Base-by-base conservation (phyloP, 2,888 invertebrate species). In the Perizoma flavofasciatum region DNA sequence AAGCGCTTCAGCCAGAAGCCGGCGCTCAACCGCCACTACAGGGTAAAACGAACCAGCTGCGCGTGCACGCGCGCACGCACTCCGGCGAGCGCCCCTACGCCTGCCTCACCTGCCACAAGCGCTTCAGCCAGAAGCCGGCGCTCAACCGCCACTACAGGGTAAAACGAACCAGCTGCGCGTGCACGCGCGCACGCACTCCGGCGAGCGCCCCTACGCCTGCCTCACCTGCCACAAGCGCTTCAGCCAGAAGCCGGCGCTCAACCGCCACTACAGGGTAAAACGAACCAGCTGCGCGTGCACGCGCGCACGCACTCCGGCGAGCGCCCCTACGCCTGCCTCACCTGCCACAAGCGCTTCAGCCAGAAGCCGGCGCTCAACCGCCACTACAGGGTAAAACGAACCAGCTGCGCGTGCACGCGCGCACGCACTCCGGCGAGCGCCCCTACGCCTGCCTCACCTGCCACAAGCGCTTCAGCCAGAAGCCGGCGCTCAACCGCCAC, bases 141-240 rank as follows among this genome's bases (percentile, higher is more conserved):
- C 77, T 92, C 5, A 92, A 88, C 61, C 71, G 90, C 62, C 94
- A 94, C 64, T 90, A 89, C 71, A 86, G 93, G 74, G 93, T 93
- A 3, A 37, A 37, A 22, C 52, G n/a, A 10, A 11, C 44, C 37
- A 32, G 9, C 49, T 49, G 35, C 49, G 54, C 4, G 10, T 49
- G 6, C 59, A 59, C 35, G n/a, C 40, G 10, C 49, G 90, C 0
- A 82, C 82, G 0, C 90, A 90, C 72, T 83, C 89, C 0, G 90
- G 90, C 5, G 88, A 88, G 69, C 69, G 78, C 4, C 90, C 89
- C 0, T 81, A 77, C 74, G 46, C 71, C 0, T 89, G 89, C 61
- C 5, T 34, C 0, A 50, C 46, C 0, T 89, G 89, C 61, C 49
- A 63, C 0, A 80, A 82, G 54, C 70, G 78, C 1, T 92, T 93